Base-by-base conservation (phyloP, 2,113 vertebrate genomes). In the Dasyurus viverrinus region DNA sequence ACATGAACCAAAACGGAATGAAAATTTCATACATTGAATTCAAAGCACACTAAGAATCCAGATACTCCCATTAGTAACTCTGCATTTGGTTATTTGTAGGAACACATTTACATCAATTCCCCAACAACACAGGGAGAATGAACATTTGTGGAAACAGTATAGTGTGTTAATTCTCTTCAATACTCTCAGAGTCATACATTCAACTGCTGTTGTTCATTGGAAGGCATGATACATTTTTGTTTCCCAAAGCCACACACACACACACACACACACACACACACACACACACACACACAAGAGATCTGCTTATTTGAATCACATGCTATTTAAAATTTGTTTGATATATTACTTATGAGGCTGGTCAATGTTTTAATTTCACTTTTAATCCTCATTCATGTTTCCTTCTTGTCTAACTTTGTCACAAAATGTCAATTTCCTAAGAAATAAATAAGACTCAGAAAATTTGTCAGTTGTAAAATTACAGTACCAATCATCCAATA, bases 11-110 rank as follows among this genome's bases (percentile, higher is more conserved):
- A 60, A 91, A 48, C 53, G 53, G 94, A 97, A 95, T 60, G 46
- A 68, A 95, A 48, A 53, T 93, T 97, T 96, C 89, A 91, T 89
- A 92, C 5, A 92, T 92, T 92, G 57, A 48, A 90, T 47, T 94
- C 25, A 23, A 95, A 96, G 89, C 50, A 96, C 68, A 60, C 84
- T 95, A 94, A 94, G 91, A 89, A 19, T 89, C 2, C 48, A 55
- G 3, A 27, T 10, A 52, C 11, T 95, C 84, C 42, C n/a, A 89
- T 25, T 47, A 93, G 54, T 16, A 92, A n/a, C 24, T 68, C 93
- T 93, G 12, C 48, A 57, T 36, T 36, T 90, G 7, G 92, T 46
- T 97, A 95, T 91, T 95, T 95, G 96, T 93, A 95, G 92, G 42
- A 89, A 95, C 25, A 91, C 1, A 84, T 9, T 19, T 96, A 46